Base-by-base conservation (phyloP, 2,797 vertebrate species). In the Netta rufina region DNA sequence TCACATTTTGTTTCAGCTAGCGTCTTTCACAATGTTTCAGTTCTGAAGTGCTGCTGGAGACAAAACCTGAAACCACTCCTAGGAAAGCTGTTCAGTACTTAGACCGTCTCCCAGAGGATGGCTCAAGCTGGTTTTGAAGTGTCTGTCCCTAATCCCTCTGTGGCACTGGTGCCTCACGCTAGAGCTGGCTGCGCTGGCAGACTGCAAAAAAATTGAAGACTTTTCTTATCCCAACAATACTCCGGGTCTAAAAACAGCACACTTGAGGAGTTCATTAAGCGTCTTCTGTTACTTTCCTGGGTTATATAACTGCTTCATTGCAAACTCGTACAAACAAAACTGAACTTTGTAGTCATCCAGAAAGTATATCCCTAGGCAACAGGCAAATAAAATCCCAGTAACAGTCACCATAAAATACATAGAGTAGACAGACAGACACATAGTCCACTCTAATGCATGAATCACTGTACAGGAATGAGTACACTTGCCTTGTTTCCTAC, bases 311-410 rank as follows among this genome's bases (percentile, higher is more conserved):
- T 58, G 57, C 81, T 77, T 75, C 54, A 53, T 2, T 65, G 73
- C 84, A 94, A 69, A 87, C 33, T n/a, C 9, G 0, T 70, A 90
- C 87, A 95, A 95, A 91, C 87, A 95, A 77, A 95, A 87, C 65
- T 91, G 87, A 95, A 95, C 95, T 93, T 78, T 87, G 84, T 61
- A 93, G 78, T 85, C 70, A 95, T 90, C 75, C 65, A 92, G 87
- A 96, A 92, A 92, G 81, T 92, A 95, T 91, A 96, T 92, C 81
- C 78, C 92, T 58, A 93, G 75, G 92, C 92, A 96, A 95, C 75
- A 75, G 51, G 69, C 78, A 95, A 92, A 95, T 95, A 96, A 90
- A 95, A 93, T 93, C 81, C 90, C 80, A 91, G 93, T 69, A 89
- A 62, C 54, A 93, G 72, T 69, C 75, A 91, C 90, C 82, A 85